phyloP scores from a whole-genome alignment of 1,140 invertebrate genomes.

The Asobara japonica region DNA sequence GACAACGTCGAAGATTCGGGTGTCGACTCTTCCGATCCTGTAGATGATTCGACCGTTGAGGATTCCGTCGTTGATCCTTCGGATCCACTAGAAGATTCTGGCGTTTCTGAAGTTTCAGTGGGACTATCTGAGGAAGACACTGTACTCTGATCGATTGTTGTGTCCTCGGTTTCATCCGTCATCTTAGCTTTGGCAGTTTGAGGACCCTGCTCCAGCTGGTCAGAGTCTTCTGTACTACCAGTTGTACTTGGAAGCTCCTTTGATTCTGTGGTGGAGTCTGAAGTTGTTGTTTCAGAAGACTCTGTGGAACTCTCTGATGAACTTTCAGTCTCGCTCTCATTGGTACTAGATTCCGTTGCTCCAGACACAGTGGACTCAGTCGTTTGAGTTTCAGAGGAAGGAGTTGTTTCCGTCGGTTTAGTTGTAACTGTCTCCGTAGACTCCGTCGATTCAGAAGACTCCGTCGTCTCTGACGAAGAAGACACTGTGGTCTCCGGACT shows the following conservation, averaged over 20 bases:
- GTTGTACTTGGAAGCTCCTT: conserved; percentile 7
- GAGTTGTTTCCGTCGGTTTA: conserved; percentile 38
- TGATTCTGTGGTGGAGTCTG: not conserved
- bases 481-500: conserved; percentile 30
- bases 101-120: not conserved
- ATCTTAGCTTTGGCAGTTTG: not conserved
- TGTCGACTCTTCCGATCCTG: conserved; percentile 14
- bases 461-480: conserved; percentile 37
- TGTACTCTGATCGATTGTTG: too few species aligned
- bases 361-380: conserved; percentile 3
- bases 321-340: not conserved
- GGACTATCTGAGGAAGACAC: not conserved
- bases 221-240: conserved; percentile 12
- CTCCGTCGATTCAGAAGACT: conserved; percentile 36
- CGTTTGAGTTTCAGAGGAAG: not conserved
- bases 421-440: conserved; percentile 47
- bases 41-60: not conserved
- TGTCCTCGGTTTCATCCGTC: not conserved
- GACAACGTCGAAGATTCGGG: conserved; percentile 7
- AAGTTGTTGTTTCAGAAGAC: conserved; percentile 9
- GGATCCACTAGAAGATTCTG: not conserved
- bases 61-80: not conserved
- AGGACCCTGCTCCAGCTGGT: conserved; percentile 8
- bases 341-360: not conserved
- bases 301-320: conserved; percentile 14